phyloP scores from a whole-genome alignment of 2,888 invertebrate genomes.

The Willowsia nigromaculata region DNA sequence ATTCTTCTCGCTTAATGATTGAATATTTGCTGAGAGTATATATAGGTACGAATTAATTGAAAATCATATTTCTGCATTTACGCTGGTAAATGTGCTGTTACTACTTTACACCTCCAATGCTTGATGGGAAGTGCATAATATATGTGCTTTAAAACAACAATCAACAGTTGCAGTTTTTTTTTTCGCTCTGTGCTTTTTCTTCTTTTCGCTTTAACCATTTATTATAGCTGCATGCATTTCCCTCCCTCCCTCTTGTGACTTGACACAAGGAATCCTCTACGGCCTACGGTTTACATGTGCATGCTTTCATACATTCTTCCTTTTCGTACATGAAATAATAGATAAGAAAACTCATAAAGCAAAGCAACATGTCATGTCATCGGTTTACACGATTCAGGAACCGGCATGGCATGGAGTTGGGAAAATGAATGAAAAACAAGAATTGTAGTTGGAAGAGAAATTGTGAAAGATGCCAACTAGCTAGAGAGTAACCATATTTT shows the following conservation, averaged over 20 bases:
- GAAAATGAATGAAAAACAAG: not conserved
- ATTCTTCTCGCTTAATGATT: too few relatives aligned
- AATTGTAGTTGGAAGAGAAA: not conserved
- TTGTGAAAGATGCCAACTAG: not conserved
- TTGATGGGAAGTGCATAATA: too few relatives aligned
- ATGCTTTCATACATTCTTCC: not conserved
- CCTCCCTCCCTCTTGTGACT: too few relatives aligned
- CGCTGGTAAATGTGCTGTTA: too few relatives aligned
- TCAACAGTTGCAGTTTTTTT: conserved; percentile 42
- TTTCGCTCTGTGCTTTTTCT: too few relatives aligned
- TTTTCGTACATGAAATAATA: not conserved
- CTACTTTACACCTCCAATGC: too few relatives aligned
- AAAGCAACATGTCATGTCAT: conserved; percentile 23
- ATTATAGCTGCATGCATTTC: too few relatives aligned
- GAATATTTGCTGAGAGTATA: too few relatives aligned
- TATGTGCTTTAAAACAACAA: not conserved
- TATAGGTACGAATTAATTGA: too few relatives aligned
- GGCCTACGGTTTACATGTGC: not conserved
- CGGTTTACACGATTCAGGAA: not conserved
- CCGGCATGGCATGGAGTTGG: not conserved
- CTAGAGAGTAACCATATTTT: too few relatives aligned
- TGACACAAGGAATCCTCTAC: too few relatives aligned
- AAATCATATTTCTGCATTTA: not conserved
- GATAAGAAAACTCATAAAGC: not conserved
- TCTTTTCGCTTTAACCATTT: too few relatives aligned